Evolutionary conservation across 2,113 vertebrate species (phyloP).

Genomic region (Labeo rohita): DNA sequence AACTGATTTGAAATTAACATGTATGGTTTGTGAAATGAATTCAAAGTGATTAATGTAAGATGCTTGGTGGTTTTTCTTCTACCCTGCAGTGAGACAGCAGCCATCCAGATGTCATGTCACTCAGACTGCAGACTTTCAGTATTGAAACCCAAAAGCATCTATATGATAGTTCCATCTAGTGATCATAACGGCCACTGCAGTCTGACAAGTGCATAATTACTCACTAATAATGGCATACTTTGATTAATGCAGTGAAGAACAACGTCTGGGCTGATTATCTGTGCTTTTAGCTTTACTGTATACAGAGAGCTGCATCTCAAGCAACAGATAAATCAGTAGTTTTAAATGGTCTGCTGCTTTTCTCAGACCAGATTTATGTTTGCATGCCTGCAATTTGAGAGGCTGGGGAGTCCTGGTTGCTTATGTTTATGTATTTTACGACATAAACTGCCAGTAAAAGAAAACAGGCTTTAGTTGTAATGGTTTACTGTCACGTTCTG

Average conservation of each 20-base stretch:
- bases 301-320: neutral
- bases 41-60: neutral
- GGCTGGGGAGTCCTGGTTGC: conserved; percentile 10
- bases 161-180: conserved; percentile 23
- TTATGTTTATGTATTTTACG: neutral
- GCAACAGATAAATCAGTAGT: conserved; percentile 36
- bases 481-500: neutral
- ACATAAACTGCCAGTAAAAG: conserved; percentile 6
- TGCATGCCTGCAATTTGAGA: conserved; percentile 62
- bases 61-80: neutral
- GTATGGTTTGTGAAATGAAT: neutral
- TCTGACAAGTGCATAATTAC: too few relatives aligned
- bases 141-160: conserved; percentile 1
- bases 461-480: neutral
- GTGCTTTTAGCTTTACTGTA: neutral
- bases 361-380: conserved; percentile 66
- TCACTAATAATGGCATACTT: neutral
- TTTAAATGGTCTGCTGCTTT: conserved; percentile 66
- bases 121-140: neutral
- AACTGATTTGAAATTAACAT: neutral
- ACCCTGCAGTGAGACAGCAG: neutral
- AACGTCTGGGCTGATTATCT: neutral
- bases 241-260: neutral
- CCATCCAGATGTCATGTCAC: neutral
- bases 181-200: neutral